A percentile compares a stretch with the other conserved stretches of the same genome.
Conservation (phyloP, 2,113 vertebrate species). For the Dendrocopos noguchii region DNA sequence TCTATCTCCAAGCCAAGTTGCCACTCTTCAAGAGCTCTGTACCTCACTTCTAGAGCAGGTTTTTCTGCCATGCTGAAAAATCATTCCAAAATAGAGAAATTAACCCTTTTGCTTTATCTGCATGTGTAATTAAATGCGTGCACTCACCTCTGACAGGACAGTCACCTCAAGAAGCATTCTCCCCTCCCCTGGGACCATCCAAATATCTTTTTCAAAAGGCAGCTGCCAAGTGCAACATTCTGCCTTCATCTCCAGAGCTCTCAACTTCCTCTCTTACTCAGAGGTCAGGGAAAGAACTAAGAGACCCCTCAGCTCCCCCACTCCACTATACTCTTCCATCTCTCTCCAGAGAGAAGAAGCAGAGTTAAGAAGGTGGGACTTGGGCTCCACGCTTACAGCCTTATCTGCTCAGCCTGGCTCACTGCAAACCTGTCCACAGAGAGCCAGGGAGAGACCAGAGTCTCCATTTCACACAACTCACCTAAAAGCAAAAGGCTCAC, state of each 20-base stretch:
- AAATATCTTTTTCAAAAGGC: neutral
- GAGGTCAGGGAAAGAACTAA: neutral
- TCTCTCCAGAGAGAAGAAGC: neutral
- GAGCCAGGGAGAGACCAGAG: neutral
- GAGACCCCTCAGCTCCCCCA: neutral
- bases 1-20: neutral
- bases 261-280: neutral
- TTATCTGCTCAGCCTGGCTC: neutral
- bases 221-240: neutral
- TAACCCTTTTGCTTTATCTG: neutral
- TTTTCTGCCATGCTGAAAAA: neutral
- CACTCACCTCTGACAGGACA: neutral
- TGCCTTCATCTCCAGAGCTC: neutral
- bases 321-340: neutral
- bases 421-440: neutral
- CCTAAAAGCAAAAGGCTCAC: conserved; percentile 47
- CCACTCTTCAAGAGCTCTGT: neutral
- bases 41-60: neutral
- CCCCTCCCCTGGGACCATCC: neutral
- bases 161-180: neutral
- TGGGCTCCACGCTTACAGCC: neutral
- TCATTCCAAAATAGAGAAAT: neutral
- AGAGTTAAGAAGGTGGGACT: neutral
- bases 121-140: neutral
- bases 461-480: conserved; percentile 40